phyloP scores from a whole-genome alignment of 2,113 vertebrate species.

The Butastur rufipennis region DNA sequence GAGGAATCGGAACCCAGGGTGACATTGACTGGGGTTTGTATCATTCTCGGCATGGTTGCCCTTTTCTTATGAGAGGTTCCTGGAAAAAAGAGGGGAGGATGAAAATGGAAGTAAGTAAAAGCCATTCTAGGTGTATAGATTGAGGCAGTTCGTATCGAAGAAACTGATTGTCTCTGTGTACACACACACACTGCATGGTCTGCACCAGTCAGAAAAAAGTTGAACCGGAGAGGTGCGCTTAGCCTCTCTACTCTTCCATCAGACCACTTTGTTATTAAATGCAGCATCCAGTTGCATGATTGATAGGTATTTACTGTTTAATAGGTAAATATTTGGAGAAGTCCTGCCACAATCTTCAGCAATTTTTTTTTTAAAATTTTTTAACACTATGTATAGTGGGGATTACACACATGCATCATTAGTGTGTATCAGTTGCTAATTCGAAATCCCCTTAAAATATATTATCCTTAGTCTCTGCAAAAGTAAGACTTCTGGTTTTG shows the following conservation, averaged over 20 bases:
- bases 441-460: conserved; percentile 11
- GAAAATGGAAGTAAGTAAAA: conserved; percentile 79
- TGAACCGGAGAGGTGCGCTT: conserved; percentile 53
- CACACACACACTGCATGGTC: conserved; percentile 70
- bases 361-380: background rate
- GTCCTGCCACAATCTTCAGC: background rate
- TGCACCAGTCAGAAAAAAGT: conserved; percentile 44
- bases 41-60: conserved; percentile 75
- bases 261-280: conserved; percentile 42
- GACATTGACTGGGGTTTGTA: conserved; percentile 75
- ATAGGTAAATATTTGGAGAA: background rate
- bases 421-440: background rate
- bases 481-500: background rate
- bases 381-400: background rate
- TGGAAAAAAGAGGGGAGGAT: conserved; percentile 76
- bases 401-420: background rate
- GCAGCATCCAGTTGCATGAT: conserved; percentile 60
- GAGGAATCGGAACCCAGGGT: conserved; percentile 67
- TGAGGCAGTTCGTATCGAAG: conserved; percentile 65
- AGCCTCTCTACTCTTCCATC: conserved; percentile 64
- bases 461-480: background rate
- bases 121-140: conserved; percentile 69
- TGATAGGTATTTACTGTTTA: conserved; percentile 25
- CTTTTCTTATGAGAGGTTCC: conserved; percentile 74
- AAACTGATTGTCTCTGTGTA: conserved; percentile 58